Base-by-base conservation (phyloP, 2,797 vertebrate genomes). In the Siniperca obscura region DNA sequence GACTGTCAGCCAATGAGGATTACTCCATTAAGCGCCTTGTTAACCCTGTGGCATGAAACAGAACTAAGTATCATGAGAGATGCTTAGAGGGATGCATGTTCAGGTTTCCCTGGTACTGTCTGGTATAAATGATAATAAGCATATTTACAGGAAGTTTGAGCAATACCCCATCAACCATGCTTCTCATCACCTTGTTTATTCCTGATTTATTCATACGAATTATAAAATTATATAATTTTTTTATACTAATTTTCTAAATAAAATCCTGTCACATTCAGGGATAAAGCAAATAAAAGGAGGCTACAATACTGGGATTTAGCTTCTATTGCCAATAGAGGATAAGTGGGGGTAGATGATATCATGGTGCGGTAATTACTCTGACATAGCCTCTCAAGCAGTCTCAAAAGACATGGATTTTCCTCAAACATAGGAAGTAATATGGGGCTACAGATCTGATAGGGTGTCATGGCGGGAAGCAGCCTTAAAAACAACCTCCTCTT, bases 381-480 rank as follows among this genome's bases (percentile, higher is more conserved):
- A 92, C 92, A 86, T 83, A 88, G 78, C 84, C 82, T 92, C 84
- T 86, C 53, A 76, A 64, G 82, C 64, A 61, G 70, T 66, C 86
- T 86, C 78, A 62, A 76, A 90, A 89, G 88, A 83, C 87, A 67
- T 73, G 67, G 80, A 76, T 90, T 92, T 90, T 91, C 74, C 88
- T 93, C 89, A 84, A 86, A 94, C 87, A 78, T 86, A 90, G 87
- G 90, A 93, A 89, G 89, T 92, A 71, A 91, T 85, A 88, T 61
- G 75, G 78, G 82, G 76, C 86, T 55, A 27, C 38, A 81, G 83
- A 90, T 91, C 87, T 83, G 90, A 93, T 91, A 87, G 42, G 78
- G 76, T 62, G 76, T 79, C 71, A 38, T 61, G 61, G 71, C 52
- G 69, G 87, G 86, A 93, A 90, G 86, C 73, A 44, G 79, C 80